These are phyloP conservation scores for Monopterus albus DNA, from an alignment of 2,113 vertebrate genomes.

Conservation along the genomic window DNA sequence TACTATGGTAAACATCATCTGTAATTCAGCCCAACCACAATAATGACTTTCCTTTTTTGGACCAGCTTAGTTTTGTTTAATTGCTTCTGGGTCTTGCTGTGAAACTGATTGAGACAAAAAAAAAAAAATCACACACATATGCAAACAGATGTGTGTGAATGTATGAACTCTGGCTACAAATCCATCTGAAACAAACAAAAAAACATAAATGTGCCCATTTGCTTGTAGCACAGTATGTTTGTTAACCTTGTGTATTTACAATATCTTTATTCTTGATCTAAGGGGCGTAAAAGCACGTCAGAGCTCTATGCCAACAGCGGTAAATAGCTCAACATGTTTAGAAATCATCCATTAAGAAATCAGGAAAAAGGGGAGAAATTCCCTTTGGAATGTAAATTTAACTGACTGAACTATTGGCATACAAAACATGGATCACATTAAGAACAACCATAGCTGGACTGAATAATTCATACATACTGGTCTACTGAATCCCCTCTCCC, in stretches of 20 bases:
- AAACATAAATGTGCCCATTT: not conserved
- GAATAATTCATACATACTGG: slow-evolving; percentile 63
- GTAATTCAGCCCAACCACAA: not conserved
- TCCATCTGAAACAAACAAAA: not conserved
- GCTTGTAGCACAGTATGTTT: not conserved
- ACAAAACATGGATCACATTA: slow-evolving; percentile 68
- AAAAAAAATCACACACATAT: not conserved
- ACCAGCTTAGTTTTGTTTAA: slow-evolving; percentile 2
- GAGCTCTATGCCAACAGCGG: slow-evolving; percentile 14
- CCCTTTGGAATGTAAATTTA: slow-evolving; percentile 70
- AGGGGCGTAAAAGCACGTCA: slow-evolving; percentile 7
- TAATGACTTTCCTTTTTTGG: slow-evolving; percentile 10
- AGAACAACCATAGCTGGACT: slow-evolving; percentile 57
- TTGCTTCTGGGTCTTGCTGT: slow-evolving; percentile 3
- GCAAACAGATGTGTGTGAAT: slow-evolving; percentile 2
- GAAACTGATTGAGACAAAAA: not conserved
- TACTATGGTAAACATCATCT: not conserved
- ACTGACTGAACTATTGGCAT: slow-evolving; percentile 61
- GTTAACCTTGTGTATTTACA: not conserved
- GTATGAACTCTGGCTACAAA: not conserved
- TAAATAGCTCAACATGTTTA: slow-evolving; percentile 54
- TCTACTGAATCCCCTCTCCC: slow-evolving; percentile 39
- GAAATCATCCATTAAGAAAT: slow-evolving; percentile 58
- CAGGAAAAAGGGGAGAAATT: slow-evolving; percentile 26
- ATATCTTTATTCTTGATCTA: not conserved